Conservation (phyloP, 64 coral and sea anemone genomes). For the Stichodactyla mertensii region DNA sequence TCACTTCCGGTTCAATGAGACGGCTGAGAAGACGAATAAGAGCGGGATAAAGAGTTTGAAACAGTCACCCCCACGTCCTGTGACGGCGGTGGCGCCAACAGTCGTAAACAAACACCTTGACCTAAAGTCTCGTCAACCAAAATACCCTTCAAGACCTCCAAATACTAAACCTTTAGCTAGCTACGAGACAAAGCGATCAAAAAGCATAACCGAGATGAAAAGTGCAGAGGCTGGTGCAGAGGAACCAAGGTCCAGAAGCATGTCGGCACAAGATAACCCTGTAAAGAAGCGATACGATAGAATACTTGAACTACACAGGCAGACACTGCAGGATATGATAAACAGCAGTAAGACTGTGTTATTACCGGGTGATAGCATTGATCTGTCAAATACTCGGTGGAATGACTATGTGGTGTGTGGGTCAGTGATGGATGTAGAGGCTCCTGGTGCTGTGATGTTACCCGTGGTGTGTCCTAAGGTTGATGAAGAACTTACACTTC, state of each 20-base stretch:
- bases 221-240: neutral
- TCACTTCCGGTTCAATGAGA: constrained; percentile 54
- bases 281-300: constrained; percentile 66
- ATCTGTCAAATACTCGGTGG: constrained; percentile 60
- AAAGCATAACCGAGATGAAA: constrained; percentile 21
- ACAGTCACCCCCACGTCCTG: constrained; percentile 43
- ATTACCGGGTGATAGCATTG: constrained; percentile 39
- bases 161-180: constrained; percentile 43
- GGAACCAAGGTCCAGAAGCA: constrained; percentile 35
- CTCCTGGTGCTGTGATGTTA: constrained; percentile 37
- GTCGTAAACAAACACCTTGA: neutral
- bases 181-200: constrained; percentile 28
- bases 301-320: constrained; percentile 59
- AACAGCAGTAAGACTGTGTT: constrained; percentile 36
- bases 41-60: neutral
- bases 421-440: constrained; percentile 21
- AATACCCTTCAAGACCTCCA: constrained; percentile 68
- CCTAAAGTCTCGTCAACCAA: constrained; percentile 20
- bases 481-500: constrained; percentile 27
- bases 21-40: constrained; percentile 1
- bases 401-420: constrained; percentile 73
- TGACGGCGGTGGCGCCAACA: constrained; percentile 63
- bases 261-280: constrained; percentile 28
- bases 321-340: constrained; percentile 76
- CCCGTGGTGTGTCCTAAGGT: constrained; percentile 53